Percentiles rank a stretch among this genome's conserved stretches.
These are phyloP conservation scores for Lacerta agilis DNA, from an alignment of 2,797 vertebrate species.

Conservation along the genomic window DNA sequence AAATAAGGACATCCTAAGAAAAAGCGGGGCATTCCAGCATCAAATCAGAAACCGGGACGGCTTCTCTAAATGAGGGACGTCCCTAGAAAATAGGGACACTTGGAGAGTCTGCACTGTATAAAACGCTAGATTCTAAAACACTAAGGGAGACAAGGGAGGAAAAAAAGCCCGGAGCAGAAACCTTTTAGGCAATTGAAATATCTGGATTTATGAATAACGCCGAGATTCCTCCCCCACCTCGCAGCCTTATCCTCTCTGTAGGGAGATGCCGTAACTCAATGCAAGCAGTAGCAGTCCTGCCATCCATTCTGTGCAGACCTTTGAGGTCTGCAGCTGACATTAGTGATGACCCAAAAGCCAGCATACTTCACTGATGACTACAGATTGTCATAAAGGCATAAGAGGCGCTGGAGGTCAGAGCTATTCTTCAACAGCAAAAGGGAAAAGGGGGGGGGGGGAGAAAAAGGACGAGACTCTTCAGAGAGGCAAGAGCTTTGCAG, in stretches of 20 bases:
- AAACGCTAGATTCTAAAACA: too few relatives aligned
- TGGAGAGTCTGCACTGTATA: too few relatives aligned
- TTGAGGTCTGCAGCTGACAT: slow-evolving; percentile 32
- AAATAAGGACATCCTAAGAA: too few relatives aligned
- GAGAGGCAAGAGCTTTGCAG: neutral
- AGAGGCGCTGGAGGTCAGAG: slow-evolving; percentile 33
- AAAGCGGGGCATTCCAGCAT: too few relatives aligned
- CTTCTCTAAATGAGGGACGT: too few relatives aligned
- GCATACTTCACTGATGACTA: slow-evolving; percentile 37
- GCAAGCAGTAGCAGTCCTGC: neutral
- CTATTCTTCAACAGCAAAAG: slow-evolving; percentile 22
- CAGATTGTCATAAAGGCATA: slow-evolving; percentile 32
- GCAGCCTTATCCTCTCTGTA: neutral
- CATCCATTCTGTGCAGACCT: slow-evolving; percentile 27
- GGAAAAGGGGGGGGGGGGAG: too few relatives aligned
- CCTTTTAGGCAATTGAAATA: slow-evolving; percentile 22
- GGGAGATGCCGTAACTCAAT: slow-evolving; percentile 10
- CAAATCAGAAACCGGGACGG: too few relatives aligned
- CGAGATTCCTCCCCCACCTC: neutral
- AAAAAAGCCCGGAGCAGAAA: neutral
- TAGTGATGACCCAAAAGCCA: slow-evolving; percentile 30
- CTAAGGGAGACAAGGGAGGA: neutral
- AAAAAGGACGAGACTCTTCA: slow-evolving; percentile 4
- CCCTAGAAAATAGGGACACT: too few relatives aligned
- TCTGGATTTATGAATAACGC: slow-evolving; percentile 18